These are phyloP conservation scores for Cordylochernes scorpioides DNA, from an alignment of 2,888 invertebrate species.

Conservation along the genomic window DNA sequence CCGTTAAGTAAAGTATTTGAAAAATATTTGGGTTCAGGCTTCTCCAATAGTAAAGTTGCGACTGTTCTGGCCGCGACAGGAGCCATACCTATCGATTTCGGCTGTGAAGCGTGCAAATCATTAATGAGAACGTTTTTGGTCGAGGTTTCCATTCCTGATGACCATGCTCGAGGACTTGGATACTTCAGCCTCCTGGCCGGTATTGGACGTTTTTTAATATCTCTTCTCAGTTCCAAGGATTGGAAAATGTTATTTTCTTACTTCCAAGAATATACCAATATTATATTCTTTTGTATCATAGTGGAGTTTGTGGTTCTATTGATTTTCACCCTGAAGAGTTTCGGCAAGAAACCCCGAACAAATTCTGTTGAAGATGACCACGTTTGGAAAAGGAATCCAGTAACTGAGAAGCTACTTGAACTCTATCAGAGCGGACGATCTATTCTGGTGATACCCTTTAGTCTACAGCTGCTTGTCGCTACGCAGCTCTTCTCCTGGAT, in stretches of 20 bases:
- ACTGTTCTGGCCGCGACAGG: too few species aligned
- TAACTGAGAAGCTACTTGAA: too few species aligned
- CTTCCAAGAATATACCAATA: constrained; percentile 61
- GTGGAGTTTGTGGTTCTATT: constrained; percentile 65
- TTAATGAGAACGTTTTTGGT: constrained; percentile 73
- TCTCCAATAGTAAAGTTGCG: too few species aligned
- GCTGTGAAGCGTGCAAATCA: constrained; percentile 88
- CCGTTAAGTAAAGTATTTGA: too few species aligned
- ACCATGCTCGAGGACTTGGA: constrained; percentile 70
- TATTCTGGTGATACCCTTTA: constrained; percentile 67
- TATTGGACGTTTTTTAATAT: constrained; percentile 74
- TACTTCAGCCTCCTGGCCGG: constrained; percentile 93
- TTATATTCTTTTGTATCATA: constrained; percentile 70
- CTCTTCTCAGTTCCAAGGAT: constrained; percentile 65
- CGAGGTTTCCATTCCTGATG: constrained; percentile 70
- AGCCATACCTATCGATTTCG: too few species aligned
- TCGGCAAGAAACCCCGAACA: constrained; percentile 57
- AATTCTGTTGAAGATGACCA: constrained; percentile 21
- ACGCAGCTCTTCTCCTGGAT: constrained; percentile 94
- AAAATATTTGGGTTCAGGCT: too few species aligned
- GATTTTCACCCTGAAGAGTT: constrained; percentile 53
- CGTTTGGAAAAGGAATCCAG: too few species aligned
- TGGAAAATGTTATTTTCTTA: constrained; percentile 82
- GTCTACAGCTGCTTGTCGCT: constrained; percentile 54
- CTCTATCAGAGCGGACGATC: constrained; percentile 55